phyloP scores from a whole-genome alignment of 2,888 invertebrate species.

The Pasiphila rectangulata region DNA sequence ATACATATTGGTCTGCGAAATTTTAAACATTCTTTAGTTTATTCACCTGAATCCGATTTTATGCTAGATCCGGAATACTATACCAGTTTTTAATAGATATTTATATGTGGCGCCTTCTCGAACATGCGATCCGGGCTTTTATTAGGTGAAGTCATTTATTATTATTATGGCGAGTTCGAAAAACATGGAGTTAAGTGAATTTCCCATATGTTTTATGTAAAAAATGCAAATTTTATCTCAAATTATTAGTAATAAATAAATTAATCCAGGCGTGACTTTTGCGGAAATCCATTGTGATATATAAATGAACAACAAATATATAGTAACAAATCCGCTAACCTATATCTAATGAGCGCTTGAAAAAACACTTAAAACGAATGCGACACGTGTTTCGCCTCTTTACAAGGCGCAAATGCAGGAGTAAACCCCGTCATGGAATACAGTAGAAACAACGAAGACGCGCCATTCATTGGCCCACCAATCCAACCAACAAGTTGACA shows the following conservation, averaged over 20 bases:
- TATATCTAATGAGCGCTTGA: no score
- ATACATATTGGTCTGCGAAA: constrained; percentile 2
- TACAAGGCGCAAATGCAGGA: no score
- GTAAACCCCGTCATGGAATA: no score
- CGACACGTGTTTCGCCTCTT: no score
- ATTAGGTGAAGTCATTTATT: constrained; percentile 10
- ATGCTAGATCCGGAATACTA: constrained; percentile 18
- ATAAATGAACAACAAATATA: no score
- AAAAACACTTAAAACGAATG: no score
- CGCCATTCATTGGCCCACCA: no score
- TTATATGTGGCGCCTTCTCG: constrained; percentile 16
- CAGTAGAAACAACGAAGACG: no score
- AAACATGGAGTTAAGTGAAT: background rate
- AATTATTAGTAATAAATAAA: background rate
- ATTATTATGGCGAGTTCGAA: background rate
- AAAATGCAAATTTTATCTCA: background rate
- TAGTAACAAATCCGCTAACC: no score
- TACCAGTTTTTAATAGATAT: constrained; percentile 18
- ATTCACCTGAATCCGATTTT: constrained; percentile 11
- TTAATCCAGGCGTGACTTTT: background rate
- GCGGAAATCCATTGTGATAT: no score
- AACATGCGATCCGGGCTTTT: constrained; percentile 16
- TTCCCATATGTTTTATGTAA: background rate
- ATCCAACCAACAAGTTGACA: no score
- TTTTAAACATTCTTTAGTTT: constrained; percentile 4